Evolutionary conservation across 2,797 vertebrate genomes (phyloP).

Genomic region (Rhadinocentrus ornatus): DNA sequence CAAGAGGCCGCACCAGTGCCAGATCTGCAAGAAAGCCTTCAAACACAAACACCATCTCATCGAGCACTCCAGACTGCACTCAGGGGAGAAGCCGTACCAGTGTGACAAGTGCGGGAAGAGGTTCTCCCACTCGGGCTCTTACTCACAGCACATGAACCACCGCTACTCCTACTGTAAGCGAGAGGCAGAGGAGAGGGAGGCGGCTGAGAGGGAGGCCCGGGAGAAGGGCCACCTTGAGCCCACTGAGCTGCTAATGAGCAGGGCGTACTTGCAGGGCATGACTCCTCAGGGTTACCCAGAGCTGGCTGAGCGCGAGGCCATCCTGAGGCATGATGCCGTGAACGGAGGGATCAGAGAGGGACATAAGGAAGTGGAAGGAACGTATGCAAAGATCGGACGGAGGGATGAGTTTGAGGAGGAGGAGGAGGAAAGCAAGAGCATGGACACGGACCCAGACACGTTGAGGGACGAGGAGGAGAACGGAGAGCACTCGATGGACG

Average conservation of each 20-base stretch:
- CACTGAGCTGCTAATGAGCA: conserved; percentile 96
- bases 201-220: conserved; percentile 92
- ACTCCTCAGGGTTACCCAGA: conserved; percentile 95
- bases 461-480: conserved; percentile 98
- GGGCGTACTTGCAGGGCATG: conserved; percentile 97
- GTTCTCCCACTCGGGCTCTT: conserved; percentile 98
- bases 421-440: conserved; percentile 96
- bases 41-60: conserved; percentile 99
- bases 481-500: conserved; percentile 98
- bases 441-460: conserved; percentile 98
- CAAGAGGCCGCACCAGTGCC: conserved; percentile 98
- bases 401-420: conserved; percentile 96
- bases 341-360: conserved; percentile 91
- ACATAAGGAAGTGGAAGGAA: conserved; percentile 91
- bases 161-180: conserved; percentile 99
- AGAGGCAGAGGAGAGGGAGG: conserved; percentile 97
- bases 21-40: conserved; percentile 99
- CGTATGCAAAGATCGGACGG: conserved; percentile 92
- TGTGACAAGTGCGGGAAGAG: conserved; percentile 98
- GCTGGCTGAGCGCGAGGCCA: conserved; percentile 91
- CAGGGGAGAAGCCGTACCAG: conserved; percentile 98
- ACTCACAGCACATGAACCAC: conserved; percentile 99
- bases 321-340: conserved; percentile 83
- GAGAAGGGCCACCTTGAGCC: conserved; percentile 97
- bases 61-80: conserved; percentile 98